Evolutionary conservation across 2,797 vertebrate genomes (phyloP).

Genomic region (Macropus fuliginosus): DNA sequence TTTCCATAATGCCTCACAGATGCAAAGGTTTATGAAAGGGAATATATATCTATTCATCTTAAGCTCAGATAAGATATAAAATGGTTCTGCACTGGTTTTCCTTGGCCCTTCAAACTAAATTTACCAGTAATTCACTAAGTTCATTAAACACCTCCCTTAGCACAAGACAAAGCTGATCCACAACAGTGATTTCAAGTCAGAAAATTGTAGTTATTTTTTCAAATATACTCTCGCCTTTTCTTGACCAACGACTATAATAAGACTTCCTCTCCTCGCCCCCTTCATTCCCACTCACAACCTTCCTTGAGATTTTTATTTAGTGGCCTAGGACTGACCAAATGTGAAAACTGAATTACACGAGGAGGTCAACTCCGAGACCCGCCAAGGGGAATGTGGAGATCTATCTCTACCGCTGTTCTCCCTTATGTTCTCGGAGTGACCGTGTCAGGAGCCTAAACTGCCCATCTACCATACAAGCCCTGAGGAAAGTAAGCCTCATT

Average conservation of each 20-base stretch:
- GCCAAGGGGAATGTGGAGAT: background rate
- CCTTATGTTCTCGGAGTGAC: background rate
- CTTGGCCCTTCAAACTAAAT: constrained; percentile 73
- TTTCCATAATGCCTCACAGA: background rate
- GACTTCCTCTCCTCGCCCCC: background rate
- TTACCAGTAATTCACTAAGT: constrained; percentile 40
- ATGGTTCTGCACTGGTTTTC: constrained; percentile 43
- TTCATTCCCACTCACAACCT: background rate
- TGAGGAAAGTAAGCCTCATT: constrained; percentile 44
- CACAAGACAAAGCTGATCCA: constrained; percentile 36
- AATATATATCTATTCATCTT: background rate
- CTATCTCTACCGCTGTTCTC: background rate
- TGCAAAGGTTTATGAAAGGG: constrained; percentile 13
- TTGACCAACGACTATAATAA: constrained; percentile 10
- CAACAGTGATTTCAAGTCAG: background rate
- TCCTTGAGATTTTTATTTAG: background rate
- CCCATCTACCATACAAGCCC: background rate
- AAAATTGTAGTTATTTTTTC: constrained; percentile 32
- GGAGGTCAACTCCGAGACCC: background rate
- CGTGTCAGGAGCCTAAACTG: constrained; percentile 20
- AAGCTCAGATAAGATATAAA: constrained; percentile 23
- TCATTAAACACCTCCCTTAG: constrained; percentile 73
- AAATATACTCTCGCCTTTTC: background rate
- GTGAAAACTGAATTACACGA: background rate
- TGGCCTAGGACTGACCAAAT: constrained; percentile 18